Base-by-base conservation (phyloP, 2,113 vertebrate genomes). In the Colinus virginianus region DNA sequence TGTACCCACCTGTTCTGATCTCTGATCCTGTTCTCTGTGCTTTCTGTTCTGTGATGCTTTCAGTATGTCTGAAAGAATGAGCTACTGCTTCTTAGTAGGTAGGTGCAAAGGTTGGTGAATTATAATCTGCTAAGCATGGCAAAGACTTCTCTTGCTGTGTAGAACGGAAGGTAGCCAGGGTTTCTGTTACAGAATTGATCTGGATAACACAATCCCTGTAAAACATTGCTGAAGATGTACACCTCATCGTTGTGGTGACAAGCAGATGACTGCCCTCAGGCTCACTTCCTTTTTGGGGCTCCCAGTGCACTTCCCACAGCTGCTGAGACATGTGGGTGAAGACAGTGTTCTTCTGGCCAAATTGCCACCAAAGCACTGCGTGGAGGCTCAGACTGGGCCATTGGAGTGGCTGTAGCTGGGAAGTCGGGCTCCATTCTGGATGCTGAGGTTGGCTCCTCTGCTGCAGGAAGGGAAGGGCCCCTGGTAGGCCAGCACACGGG, bases 321-420 rank as follows among this genome's bases (percentile, higher is more conserved):
- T 85, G 83, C 4, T 1, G 75, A 85, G 84, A 78, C 28, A 32
- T 2, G 19, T 92, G 87, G 84, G 59, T 89, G 89, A 87, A 74
- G 94, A 90, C 21, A 82, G 84, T 63, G 89, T 92, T 87, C 74
- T 90, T 96, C 88, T 85, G 90, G 38, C 63, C 69, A 92, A 93
- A 90, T 89, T 93, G 91, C 84, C 89, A 93, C 82, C 92, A 87
- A 87, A 55, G 95, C 77, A 79, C 71, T 96, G 89, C 92, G 87
- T 84, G 87, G 81, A 94, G 92, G 19, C 56, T 14, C 56, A 58
- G 56, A 21, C 5, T 11, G 56, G 56, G 20, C 56, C 32, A 58
- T 13, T 11, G 13, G 56, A 21, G 20, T 22, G 32, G 7, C 20
- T 34, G 56, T 32, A 19, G 32, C 12, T 58, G 56, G 53, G 56